Conservation (phyloP, 1,140 invertebrate genomes). For the Globodera ellingtonae region DNA sequence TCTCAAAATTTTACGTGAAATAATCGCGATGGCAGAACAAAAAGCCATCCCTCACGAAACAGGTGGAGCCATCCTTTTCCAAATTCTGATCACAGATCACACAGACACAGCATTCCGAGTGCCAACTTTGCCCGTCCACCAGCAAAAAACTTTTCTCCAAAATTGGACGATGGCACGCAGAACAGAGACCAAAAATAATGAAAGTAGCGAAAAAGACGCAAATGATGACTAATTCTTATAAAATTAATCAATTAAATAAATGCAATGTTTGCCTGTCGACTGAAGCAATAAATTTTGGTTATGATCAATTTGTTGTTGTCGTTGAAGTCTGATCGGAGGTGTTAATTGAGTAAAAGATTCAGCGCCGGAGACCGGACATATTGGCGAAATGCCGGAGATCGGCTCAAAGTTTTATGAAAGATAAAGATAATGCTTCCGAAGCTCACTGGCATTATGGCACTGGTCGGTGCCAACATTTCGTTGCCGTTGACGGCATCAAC, state of each 20-base stretch:
- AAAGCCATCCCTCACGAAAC: slow-evolving; percentile 21
- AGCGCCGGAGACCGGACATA: not conserved
- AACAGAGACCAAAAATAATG: slow-evolving; percentile 28
- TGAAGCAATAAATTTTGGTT: not conserved
- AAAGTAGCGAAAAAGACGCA: not conserved
- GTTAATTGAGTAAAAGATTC: not conserved
- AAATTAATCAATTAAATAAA: too few relatives aligned
- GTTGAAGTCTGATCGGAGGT: not conserved
- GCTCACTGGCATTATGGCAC: not conserved
- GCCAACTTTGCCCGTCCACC: slow-evolving; percentile 39
- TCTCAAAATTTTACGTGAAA: not conserved
- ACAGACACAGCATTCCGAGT: slow-evolving; percentile 39
- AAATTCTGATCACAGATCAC: slow-evolving; percentile 31
- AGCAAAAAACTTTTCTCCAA: slow-evolving; percentile 35
- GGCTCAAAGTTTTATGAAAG: not conserved
- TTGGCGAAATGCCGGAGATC: not conserved
- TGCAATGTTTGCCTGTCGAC: not conserved
- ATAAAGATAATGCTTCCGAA: not conserved
- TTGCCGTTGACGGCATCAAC: not conserved
- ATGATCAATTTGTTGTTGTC: not conserved
- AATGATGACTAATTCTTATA: too few relatives aligned
- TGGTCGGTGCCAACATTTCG: not conserved
- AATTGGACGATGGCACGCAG: slow-evolving; percentile 27
- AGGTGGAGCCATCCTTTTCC: slow-evolving; percentile 24
- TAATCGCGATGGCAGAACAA: slow-evolving; percentile 18